Percentiles rank a stretch among this genome's conserved stretches.
phyloP scores from a whole-genome alignment of 1,140 invertebrate species.

The Caerostris darwini region DNA sequence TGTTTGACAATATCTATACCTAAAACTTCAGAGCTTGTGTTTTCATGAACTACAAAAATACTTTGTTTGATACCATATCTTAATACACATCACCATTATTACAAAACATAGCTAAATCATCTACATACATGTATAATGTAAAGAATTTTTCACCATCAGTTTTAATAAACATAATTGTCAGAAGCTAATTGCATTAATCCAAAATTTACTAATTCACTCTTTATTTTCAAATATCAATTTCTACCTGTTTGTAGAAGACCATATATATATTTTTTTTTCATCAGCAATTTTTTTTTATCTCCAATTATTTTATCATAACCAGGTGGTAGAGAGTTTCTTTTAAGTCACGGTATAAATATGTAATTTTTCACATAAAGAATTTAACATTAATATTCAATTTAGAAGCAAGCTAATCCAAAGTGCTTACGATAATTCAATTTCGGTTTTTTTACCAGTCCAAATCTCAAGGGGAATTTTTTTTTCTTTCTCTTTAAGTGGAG shows the following conservation, averaged over 20 bases:
- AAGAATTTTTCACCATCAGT: not conserved
- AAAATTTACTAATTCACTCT: constrained; percentile 78
- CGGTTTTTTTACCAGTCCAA: not conserved
- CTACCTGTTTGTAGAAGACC: constrained; percentile 82
- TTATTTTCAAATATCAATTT: constrained; percentile 81
- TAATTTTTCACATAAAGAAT: too few relatives aligned
- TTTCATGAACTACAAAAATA: constrained; percentile 69
- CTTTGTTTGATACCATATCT: constrained; percentile 64
- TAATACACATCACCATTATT: not conserved
- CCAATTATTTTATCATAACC: too few relatives aligned
- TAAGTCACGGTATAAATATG: too few relatives aligned
- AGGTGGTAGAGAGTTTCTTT: too few relatives aligned
- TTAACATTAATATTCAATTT: too few relatives aligned
- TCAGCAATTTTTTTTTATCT: too few relatives aligned
- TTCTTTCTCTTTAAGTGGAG: not conserved
- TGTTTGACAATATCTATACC: constrained; percentile 46
- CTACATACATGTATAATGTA: not conserved
- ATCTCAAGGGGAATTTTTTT: too few relatives aligned
- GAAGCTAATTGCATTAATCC: not conserved
- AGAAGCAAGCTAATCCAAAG: too few relatives aligned
- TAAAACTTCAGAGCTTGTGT: constrained; percentile 19
- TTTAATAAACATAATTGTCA: not conserved
- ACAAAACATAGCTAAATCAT: constrained; percentile 8
- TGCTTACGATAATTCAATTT: not conserved
- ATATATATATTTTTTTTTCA: constrained; percentile 79